Conservation (phyloP, 2,113 vertebrate genomes). For the Camelus bactrianus region DNA sequence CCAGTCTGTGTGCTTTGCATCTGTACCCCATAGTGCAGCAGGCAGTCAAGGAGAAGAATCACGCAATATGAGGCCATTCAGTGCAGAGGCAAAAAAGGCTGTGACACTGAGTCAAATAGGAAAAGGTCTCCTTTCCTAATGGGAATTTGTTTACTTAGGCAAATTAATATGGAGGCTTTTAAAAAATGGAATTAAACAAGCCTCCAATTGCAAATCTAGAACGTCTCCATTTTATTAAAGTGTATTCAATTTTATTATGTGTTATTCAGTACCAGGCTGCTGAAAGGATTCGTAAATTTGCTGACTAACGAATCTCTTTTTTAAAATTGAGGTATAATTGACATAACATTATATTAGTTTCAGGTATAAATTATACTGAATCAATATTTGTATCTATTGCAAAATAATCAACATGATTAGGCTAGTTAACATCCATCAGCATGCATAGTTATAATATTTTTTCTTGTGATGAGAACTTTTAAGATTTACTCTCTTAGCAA, state of each 20-base stretch:
- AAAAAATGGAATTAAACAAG: neutral
- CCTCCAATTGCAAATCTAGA: neutral
- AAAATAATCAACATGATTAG: neutral
- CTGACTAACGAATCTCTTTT: neutral
- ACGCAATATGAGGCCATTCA: neutral
- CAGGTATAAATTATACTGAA: neutral
- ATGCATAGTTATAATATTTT: neutral
- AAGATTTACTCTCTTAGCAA: neutral
- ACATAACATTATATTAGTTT: neutral
- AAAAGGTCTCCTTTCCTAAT: neutral
- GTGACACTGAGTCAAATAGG: neutral
- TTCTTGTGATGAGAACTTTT: neutral
- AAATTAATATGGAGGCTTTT: neutral
- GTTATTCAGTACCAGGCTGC: neutral
- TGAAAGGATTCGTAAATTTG: neutral
- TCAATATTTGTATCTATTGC: neutral
- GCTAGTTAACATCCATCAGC: neutral
- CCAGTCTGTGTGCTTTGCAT: neutral
- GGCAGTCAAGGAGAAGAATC: neutral
- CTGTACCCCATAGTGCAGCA: neutral
- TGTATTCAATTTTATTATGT: neutral
- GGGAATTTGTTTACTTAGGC: neutral
- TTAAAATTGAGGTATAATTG: neutral
- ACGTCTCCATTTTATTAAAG: neutral
- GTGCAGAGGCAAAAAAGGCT: neutral